Base-by-base conservation (phyloP, 2,888 invertebrate species). In the Eueremaeus valkanovi region DNA sequence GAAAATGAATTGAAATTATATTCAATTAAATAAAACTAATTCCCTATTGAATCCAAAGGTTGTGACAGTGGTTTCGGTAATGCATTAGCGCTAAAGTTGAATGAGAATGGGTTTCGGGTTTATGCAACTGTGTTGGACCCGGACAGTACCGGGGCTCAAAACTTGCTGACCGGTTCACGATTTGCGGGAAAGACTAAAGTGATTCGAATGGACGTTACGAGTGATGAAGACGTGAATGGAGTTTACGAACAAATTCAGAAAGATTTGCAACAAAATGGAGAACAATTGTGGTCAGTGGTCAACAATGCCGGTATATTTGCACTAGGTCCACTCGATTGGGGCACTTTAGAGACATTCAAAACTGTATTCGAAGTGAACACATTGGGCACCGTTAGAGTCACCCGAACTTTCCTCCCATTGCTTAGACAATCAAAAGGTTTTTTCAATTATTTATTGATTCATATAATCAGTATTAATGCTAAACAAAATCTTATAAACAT, bases 251-350 rank as follows among this genome's bases (percentile, higher is more conserved):
- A 36, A 6, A 33, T 75, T 1, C 77, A 79, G 21, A 58, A 33
- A 11, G 42, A 61, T 24, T 42, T 76, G 24, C 24, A 55, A 3
- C 5, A 24, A 29, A 63, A 61, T 21, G 63, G 63, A 3, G 0
- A 78, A 85, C 85, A 79, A 51, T 79, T 86, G 29, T 86, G 85
- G 85, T 85, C 83, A 5, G 78, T 86, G 24, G 84, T 86, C 8
- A 86, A 86, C 82, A 86, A 86, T 81, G 86, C 86, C 11, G 86
- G 85, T 0, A 81, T 86, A 6, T 83, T 83, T 51, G 80, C 81
- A 75, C 81, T 82, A 58, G 84, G 84, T 0, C 85, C 84, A 73
- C 82, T 85, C 51, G 86, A 86, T 77, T 84, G 85, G 82, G 82
- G 83, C 51, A 81, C 84, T 3, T 79, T 85, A 78, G 82, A 83